These are phyloP conservation scores for Holcopasites calliopsidis DNA, from an alignment of 1,140 invertebrate genomes.

Conservation along the genomic window DNA sequence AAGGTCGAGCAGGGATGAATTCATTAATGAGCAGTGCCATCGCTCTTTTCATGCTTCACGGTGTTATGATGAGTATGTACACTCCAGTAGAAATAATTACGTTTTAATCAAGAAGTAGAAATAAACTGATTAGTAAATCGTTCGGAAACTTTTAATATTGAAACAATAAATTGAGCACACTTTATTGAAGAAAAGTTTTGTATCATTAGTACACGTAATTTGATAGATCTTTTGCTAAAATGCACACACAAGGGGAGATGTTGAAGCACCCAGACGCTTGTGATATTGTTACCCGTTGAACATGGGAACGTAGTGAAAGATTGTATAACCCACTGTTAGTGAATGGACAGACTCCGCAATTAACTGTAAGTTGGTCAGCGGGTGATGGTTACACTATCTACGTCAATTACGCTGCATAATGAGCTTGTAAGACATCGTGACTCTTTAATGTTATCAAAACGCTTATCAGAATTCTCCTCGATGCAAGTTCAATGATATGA, in stretches of 20 bases:
- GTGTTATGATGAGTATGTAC: background rate
- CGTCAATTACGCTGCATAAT: background rate
- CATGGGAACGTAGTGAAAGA: background rate
- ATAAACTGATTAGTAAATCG: too few species aligned
- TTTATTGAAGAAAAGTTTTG: too few species aligned
- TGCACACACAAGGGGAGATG: too few species aligned
- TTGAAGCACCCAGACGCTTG: too few species aligned
- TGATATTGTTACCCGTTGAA: too few species aligned
- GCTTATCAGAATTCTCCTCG: background rate
- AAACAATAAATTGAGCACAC: too few species aligned
- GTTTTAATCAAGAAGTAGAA: too few species aligned
- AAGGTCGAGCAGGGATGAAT: background rate
- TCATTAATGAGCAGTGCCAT: background rate
- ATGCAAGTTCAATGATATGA: too few species aligned
- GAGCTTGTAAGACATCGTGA: background rate
- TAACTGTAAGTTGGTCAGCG: slow-evolving; percentile 18
- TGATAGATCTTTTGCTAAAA: background rate
- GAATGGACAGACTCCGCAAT: slow-evolving; percentile 26
- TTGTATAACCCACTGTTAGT: slow-evolving; percentile 14
- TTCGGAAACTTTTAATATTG: too few species aligned
- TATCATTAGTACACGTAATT: too few species aligned
- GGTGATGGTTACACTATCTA: background rate
- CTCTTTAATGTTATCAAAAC: background rate
- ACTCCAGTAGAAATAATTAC: too few species aligned
- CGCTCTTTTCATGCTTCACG: background rate